Evolutionary conservation across 2,888 invertebrate genomes (phyloP), one percentile per base, ranked within the genome.

Genomic region (Dryadula phaetusa): DNA sequence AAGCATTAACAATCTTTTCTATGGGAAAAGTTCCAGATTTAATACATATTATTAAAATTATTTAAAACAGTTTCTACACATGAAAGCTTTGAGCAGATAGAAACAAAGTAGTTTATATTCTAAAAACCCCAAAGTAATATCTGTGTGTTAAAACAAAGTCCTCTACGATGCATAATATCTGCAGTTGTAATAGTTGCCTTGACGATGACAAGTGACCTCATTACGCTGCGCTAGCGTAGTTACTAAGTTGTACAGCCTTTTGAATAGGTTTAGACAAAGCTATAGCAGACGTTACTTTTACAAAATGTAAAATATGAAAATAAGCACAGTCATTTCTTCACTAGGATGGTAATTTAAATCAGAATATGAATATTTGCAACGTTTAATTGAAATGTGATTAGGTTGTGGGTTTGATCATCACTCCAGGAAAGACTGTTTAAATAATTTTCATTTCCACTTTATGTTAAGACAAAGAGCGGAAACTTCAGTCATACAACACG

Each of bases 201-300:
- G 67, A 54, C 64, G 61, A 61, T 54, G 64, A 61, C 46, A 53
- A 61, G 64, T 54, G 64, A 61, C 61, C 67, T 53, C 61, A 58
- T 61, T 54, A 62, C 64, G 47, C 64, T 40, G 64, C 46, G 40
- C 58, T 28, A 25, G 58, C 64, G 58, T 40, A 20, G 28, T 28
- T 40, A 28, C 44, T 14, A 37, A 20, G n/a, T 28, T 54, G 37
- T 22, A 37, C 6, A 58, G 28, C 14, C 58, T 42, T 44, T 44
- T 28, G 42, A 25, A 60, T 60, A 60, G 6, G 28, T 28, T 44
- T 60, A 60, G 42, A 60, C 42, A 42, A 44, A 42, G 20, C 56
- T 22, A 16, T 25, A 25, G 22, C 8, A 22, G n/a, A 22, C 20
- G 32, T 12, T 34, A 20, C 20, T 54, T 37, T 20, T 14, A 37